A percentile compares a stretch with the other conserved stretches of the same genome.
Conservation (phyloP, 2,797 vertebrate genomes). For the Sebastes diploproa region DNA sequence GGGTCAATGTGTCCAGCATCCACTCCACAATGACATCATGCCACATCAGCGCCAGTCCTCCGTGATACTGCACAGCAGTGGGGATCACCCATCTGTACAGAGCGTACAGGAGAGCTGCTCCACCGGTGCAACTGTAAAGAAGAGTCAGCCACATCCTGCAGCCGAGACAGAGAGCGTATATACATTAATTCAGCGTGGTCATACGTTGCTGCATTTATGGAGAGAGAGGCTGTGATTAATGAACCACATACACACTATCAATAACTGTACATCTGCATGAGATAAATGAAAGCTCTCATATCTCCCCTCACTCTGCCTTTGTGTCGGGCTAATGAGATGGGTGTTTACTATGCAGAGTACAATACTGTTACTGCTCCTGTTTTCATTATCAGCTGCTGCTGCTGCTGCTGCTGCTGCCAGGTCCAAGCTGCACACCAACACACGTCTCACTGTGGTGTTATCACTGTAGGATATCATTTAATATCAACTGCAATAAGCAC, state of each 20-base stretch:
- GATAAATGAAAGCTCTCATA: constrained; percentile 53
- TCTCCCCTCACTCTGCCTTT: constrained; percentile 48
- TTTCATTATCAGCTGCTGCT: constrained; percentile 40
- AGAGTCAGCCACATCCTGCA: constrained; percentile 75
- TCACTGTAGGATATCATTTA: constrained; percentile 22
- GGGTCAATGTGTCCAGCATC: constrained; percentile 71
- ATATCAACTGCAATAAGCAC: constrained; percentile 32
- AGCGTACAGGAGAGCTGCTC: constrained; percentile 59
- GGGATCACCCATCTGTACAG: constrained; percentile 78
- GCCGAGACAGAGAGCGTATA: background rate
- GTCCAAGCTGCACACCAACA: constrained; percentile 24
- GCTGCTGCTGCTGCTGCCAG: constrained; percentile 20
- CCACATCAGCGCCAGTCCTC: constrained; percentile 77
- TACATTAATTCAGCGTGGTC: background rate
- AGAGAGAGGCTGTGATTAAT: background rate
- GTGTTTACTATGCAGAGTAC: constrained; percentile 75
- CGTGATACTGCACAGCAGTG: constrained; percentile 68
- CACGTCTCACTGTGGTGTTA: constrained; percentile 10
- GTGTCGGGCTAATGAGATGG: constrained; percentile 79
- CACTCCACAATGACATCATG: constrained; percentile 72
- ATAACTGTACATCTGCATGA: constrained; percentile 36
- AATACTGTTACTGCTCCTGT: constrained; percentile 35
- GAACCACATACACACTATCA: background rate
- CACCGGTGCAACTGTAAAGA: constrained; percentile 55
- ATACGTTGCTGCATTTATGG: background rate